Conservation (phyloP, 2,797 vertebrate genomes). For the Lophius americanus region DNA sequence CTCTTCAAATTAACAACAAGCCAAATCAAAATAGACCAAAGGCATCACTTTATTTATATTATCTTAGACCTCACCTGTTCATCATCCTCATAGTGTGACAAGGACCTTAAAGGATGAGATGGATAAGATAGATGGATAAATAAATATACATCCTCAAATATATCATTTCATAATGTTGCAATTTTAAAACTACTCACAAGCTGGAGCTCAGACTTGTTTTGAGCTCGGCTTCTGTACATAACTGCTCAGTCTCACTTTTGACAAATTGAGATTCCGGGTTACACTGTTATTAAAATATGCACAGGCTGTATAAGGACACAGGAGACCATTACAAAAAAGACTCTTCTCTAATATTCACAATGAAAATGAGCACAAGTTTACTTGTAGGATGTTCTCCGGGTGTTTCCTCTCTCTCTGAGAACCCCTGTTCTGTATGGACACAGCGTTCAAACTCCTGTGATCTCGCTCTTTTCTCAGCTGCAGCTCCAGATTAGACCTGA, state of each 20-base stretch:
- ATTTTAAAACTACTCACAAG: constrained; percentile 70
- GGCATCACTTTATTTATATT: neutral
- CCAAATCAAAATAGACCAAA: too few species aligned
- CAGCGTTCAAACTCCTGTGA: constrained; percentile 30
- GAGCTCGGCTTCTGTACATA: constrained; percentile 66
- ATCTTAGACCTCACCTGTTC: constrained; percentile 68
- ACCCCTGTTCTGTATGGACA: constrained; percentile 44
- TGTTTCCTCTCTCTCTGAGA: constrained; percentile 61
- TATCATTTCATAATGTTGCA: neutral
- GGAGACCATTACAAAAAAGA: neutral
- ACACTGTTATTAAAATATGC: constrained; percentile 7
- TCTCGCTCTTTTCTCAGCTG: constrained; percentile 87
- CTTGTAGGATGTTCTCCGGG: constrained; percentile 50
- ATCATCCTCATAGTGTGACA: constrained; percentile 74
- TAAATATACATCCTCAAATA: neutral
- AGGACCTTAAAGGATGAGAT: constrained; percentile 63
- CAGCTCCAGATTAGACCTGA: constrained; percentile 84
- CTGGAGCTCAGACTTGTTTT: constrained; percentile 78
- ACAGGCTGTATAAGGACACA: neutral
- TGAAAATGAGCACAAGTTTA: constrained; percentile 1
- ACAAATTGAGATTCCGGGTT: constrained; percentile 65
- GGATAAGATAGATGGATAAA: neutral
- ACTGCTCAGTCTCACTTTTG: constrained; percentile 77
- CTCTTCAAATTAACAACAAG: too few species aligned
- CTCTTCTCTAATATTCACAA: neutral